Percentiles rank a stretch among this genome's conserved stretches.
Conservation (phyloP, 2,113 vertebrate species). For the Gavialis gangeticus region DNA sequence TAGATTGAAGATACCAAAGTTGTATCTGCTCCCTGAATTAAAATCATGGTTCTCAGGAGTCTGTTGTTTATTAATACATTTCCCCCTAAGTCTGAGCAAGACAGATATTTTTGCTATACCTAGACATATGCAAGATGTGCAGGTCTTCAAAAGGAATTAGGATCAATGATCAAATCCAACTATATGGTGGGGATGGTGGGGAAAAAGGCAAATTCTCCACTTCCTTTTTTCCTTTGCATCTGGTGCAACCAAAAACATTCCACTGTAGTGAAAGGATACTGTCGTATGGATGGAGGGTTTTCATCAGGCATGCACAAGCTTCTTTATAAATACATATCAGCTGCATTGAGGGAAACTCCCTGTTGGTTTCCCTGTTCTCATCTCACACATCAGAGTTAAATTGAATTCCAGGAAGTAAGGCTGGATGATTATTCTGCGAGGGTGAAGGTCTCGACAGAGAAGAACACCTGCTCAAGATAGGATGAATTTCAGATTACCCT, state of each 20-base stretch:
- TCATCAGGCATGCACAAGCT: not conserved
- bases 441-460: not conserved
- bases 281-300: not conserved
- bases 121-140: not conserved
- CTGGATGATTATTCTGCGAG: not conserved
- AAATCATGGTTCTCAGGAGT: not conserved
- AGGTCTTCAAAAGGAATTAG: not conserved
- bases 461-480: not conserved
- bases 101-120: no score
- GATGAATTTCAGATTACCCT: not conserved
- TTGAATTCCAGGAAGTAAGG: not conserved
- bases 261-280: not conserved
- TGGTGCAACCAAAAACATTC: not conserved
- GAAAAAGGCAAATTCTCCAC: fast-evolving
- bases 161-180: not conserved
- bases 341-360: not conserved
- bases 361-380: not conserved
- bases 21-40: not conserved
- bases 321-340: not conserved
- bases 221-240: not conserved
- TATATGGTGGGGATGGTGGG: not conserved
- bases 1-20: not conserved
- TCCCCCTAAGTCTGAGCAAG: not conserved
- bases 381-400: not conserved
- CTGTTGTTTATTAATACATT: not conserved